phyloP scores from a whole-genome alignment of 2,888 invertebrate genomes.

The Phlogophora meticulosa region DNA sequence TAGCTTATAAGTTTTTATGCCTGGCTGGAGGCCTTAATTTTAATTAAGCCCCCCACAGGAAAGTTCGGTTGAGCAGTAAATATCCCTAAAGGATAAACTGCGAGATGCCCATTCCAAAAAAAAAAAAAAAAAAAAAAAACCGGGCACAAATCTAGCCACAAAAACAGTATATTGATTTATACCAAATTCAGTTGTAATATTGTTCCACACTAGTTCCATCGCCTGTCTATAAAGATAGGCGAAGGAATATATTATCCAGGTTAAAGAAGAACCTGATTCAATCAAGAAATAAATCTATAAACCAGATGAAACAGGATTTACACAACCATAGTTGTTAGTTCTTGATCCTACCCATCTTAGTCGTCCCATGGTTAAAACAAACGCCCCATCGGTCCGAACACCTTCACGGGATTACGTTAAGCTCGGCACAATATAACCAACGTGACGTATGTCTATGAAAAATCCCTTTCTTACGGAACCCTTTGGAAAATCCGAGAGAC shows the following conservation, averaged over 20 bases:
- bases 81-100: too few relatives aligned
- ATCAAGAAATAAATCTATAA: slow-evolving; percentile 1
- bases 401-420: slow-evolving; percentile 45
- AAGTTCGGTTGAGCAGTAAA: too few relatives aligned
- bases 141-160: too few relatives aligned
- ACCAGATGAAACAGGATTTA: not conserved
- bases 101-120: too few relatives aligned
- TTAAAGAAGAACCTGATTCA: not conserved
- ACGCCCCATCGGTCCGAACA: slow-evolving; percentile 22
- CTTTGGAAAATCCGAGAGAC: slow-evolving; percentile 35
- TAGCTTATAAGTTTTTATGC: too few relatives aligned
- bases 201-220: too few relatives aligned
- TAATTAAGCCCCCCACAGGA: too few relatives aligned
- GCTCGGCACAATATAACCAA: slow-evolving; percentile 32
- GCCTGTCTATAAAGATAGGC: too few relatives aligned
- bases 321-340: not conserved
- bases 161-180: too few relatives aligned
- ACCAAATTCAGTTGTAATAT: too few relatives aligned
- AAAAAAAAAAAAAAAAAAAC: too few relatives aligned
- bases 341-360: slow-evolving; percentile 1
- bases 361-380: slow-evolving; percentile 25
- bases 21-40: too few relatives aligned
- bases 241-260: not conserved
- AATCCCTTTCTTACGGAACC: slow-evolving; percentile 56
- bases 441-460: slow-evolving; percentile 48